Evolutionary conservation across 1,140 invertebrate species (phyloP), one percentile per base, ranked within the genome.

Genomic region (Heliconius congener): DNA sequence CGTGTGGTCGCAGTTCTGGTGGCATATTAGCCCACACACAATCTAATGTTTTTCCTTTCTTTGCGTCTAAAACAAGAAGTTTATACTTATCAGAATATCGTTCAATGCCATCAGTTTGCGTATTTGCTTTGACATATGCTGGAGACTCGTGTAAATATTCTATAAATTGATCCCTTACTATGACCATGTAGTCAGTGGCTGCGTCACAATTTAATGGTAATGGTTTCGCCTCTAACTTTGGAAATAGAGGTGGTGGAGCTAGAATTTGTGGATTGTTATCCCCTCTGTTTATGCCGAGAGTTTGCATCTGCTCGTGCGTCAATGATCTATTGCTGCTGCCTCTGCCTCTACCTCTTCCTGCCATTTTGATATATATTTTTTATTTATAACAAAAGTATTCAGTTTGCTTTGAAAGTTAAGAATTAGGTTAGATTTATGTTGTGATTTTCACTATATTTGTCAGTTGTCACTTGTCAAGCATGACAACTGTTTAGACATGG

Each of bases 11-110:
- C n/a, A 95, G 77, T 71, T 95, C 94, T 11, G 84, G 82, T 4
- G 94, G 94, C 88, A 95, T 91, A 73, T 94, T 90, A 46, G 83
- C 74, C 93, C 94, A 95, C 6, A 91, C 88, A 76, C 89, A 95
- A 76, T 94, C 88, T 50, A 94, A 84, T 46, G 87, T 81, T 78
- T 89, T 91, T 8, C 86, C 87, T 79, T 91, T 89, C 81, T 93
- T 95, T 19, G 91, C 91, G 79, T 95, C 91, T 27, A 90, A 81
- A 8, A 94, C 93, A 23, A 95, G 84, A 74, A 94, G 85, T 83
- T 95, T 95, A 79, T 95, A 95, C 82, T 95, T 95, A 84, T 95
- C 94, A 9, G 94, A 95, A 84, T 95, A 95, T 71, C 94, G 84
- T 84, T 95, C 94, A 46, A 95, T 86, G 39, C 93, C 93, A 84